A percentile compares a stretch with the other conserved stretches of the same genome.
Conservation (phyloP, 1,140 invertebrate species). For the Plectrocnemia conspersa region DNA sequence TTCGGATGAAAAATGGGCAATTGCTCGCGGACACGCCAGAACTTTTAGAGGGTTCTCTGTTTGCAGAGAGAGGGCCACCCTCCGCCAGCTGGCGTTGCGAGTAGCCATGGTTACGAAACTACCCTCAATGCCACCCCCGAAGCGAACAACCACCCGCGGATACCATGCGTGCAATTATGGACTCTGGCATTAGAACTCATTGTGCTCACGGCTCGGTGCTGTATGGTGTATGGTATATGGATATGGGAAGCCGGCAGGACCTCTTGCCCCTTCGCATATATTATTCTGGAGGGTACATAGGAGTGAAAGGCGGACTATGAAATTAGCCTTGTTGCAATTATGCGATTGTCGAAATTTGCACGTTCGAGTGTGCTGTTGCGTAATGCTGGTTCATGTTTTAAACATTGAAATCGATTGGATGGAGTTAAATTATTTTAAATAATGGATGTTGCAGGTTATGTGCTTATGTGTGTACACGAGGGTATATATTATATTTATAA, state of each 20-base stretch:
- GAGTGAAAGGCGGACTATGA: neutral
- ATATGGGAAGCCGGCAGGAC: neutral
- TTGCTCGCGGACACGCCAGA: neutral
- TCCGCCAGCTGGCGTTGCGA: too few species aligned
- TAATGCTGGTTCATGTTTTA: too few species aligned
- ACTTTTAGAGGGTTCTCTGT: slow-evolving; percentile 1
- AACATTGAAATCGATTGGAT: too few species aligned
- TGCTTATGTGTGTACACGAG: too few species aligned
- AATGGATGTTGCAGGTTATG: too few species aligned
- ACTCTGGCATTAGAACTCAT: neutral
- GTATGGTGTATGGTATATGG: neutral
- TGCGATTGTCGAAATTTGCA: neutral
- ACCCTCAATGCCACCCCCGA: neutral
- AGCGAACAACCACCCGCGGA: neutral
- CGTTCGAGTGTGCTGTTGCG: neutral
- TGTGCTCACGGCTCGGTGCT: neutral
- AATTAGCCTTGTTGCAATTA: neutral
- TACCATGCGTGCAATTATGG: slow-evolving; percentile 5
- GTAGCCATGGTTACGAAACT: too few species aligned
- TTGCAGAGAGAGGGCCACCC: neutral
- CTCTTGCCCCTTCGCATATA: neutral
- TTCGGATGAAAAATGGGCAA: neutral
- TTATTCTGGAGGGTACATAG: neutral
- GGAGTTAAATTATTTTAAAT: too few species aligned
- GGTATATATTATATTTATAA: too few species aligned